Evolutionary conservation across 2,888 invertebrate species (phyloP).

Genomic region (Xylota sylvarum): DNA sequence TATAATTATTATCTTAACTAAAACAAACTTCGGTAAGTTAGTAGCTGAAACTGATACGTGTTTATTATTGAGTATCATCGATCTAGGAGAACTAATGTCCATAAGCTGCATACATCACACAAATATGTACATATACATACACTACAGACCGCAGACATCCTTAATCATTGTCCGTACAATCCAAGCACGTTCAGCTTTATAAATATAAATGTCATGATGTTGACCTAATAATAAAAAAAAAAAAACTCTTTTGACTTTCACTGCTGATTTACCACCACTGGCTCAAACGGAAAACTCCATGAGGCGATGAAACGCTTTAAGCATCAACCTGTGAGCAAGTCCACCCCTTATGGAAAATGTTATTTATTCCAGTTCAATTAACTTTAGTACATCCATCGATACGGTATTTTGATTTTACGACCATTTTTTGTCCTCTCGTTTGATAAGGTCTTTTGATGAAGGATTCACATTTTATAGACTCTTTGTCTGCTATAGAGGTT

Average conservation of each 20-base stretch:
- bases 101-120: conserved; percentile 6
- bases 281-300: not conserved
- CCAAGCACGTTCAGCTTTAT: conserved; percentile 43
- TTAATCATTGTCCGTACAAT: conserved; percentile 52
- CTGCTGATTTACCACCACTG: conserved; percentile 41
- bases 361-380: conserved; percentile 75
- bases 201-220: too few relatives aligned
- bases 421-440: conserved; percentile 35
- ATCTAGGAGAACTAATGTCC: too few relatives aligned
- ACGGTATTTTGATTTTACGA: conserved; percentile 69
- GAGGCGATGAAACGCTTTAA: conserved; percentile 20
- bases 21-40: too few relatives aligned
- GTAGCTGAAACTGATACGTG: too few relatives aligned
- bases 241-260: conserved; percentile 30
- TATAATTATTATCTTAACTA: too few relatives aligned
- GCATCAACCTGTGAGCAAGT: conserved; percentile 44
- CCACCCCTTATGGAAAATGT: conserved; percentile 58
- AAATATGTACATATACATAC: conserved; percentile 40
- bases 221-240: conserved; percentile 2
- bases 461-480: conserved; percentile 52
- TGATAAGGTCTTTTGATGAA: conserved; percentile 29
- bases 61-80: too few relatives aligned
- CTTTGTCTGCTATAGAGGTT: conserved; percentile 57
- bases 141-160: conserved; percentile 19
- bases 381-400: conserved; percentile 65